Base-by-base conservation (phyloP, 2,888 invertebrate species). In the Pammene aurita region DNA sequence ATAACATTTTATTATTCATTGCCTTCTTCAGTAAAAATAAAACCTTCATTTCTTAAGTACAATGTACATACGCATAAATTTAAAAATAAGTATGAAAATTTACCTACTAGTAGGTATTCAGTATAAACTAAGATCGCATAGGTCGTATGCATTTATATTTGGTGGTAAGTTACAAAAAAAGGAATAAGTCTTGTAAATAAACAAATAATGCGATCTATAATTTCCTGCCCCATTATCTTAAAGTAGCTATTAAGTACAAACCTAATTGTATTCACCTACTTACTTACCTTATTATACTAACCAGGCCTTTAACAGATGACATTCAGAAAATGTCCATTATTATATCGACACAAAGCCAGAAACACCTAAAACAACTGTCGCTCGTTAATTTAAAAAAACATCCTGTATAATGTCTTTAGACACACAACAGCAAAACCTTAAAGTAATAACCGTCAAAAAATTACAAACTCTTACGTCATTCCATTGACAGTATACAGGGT, bases 351-450 rank as follows among this genome's bases (percentile, higher is more conserved):
- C 56, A 48, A 48, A 26, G 57, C 50, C 50, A 18, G 50, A 63
- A 42, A 63, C 18, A 52, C 35, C 16, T 38, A 66, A 34, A 63
- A 63, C 70, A 67, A 67, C 70, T 65, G 68, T 61, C 60, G 50
- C 67, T 64, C 16, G 57, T 67, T 68, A 68, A 57, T 50, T 60
- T 58, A 50, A 41, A 60, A 69, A 70, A 71, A 66, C 64, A 71
- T 57, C 67, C 76, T 78, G 79, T 74, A 78, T 80, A 78, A 77
- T 78, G 77, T 73, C 67, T 71, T 66, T 66, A 70, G 77, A 81
- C 44, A n/a, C n/a, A n/a, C n/a, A 38, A 4, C 48, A 18, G 7
- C 61, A 13, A 26, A 57, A 42, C n/a, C 16, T n/a, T 42, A 10
- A 13, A 41, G 41, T 84, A 80, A 84, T 7, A 42, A 42, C n/a